phyloP scores from a whole-genome alignment of 1,140 invertebrate species.

The Oscheius sp. region DNA sequence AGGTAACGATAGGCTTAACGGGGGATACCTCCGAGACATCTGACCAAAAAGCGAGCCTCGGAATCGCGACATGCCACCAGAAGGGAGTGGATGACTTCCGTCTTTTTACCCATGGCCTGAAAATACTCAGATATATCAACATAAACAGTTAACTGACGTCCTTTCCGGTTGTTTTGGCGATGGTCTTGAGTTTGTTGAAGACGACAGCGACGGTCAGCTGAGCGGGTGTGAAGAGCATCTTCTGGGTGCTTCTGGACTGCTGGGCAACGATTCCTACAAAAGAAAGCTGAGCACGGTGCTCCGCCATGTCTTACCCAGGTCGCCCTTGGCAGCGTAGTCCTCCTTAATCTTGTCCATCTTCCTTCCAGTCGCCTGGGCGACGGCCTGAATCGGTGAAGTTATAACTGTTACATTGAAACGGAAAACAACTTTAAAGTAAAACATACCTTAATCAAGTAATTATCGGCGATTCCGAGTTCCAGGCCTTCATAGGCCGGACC shows the following conservation, averaged over 20 bases:
- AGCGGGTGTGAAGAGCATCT: conserved; percentile 74
- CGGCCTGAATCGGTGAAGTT: no score
- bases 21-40: conserved; percentile 71
- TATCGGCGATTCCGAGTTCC: conserved; percentile 89
- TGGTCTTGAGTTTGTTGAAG: conserved; percentile 82
- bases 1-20: neutral
- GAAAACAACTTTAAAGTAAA: neutral
- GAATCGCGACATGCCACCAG: conserved; percentile 85
- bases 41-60: conserved; percentile 87
- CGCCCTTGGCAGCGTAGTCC: conserved; percentile 77
- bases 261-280: conserved; percentile 63
- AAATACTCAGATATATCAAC: conserved; percentile 38
- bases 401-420: neutral
- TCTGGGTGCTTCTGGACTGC: conserved; percentile 77
- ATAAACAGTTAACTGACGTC: conserved; percentile 65
- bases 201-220: conserved; percentile 69
- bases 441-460: conserved; percentile 69
- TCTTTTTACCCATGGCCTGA: conserved; percentile 79
- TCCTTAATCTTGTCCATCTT: conserved; percentile 79
- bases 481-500: conserved; percentile 85
- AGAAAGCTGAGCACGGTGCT: no score
- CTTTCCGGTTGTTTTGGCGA: conserved; percentile 81
- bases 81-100: conserved; percentile 83
- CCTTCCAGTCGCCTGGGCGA: conserved; percentile 62
- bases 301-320: conserved; percentile 90